Evolutionary conservation across 1,140 invertebrate genomes (phyloP).

Genomic region (Drosophila melanogaster): DNA sequence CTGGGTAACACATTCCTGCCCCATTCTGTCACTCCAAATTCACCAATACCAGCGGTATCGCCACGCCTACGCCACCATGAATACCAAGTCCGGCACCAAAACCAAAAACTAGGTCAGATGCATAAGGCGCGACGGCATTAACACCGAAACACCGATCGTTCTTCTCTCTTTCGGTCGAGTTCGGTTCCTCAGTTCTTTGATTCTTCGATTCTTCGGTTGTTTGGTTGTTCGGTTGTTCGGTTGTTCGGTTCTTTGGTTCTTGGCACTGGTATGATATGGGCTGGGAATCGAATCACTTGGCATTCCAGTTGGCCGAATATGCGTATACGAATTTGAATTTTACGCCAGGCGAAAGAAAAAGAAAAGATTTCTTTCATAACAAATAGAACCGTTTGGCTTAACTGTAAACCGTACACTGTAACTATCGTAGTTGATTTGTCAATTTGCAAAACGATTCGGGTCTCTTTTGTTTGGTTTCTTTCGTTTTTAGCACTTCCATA

Average conservation of each 20-base stretch:
- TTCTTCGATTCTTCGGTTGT: conserved; percentile 29
- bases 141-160: conserved; percentile 41
- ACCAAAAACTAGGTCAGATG: conserved; percentile 73
- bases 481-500: conserved; percentile 79
- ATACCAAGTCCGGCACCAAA: conserved; percentile 79
- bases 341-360: conserved; percentile 29
- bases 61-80: conserved; percentile 73
- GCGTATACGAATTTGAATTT: conserved; percentile 51
- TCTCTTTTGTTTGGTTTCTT: conserved; percentile 52
- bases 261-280: conserved; percentile 9
- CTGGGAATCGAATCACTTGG: conserved; percentile 27
- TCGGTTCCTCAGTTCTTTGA: conserved; percentile 9
- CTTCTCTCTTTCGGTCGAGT: conserved; percentile 18
- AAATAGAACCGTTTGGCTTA: conserved; percentile 64
- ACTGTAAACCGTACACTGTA: conserved; percentile 56
- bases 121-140: conserved; percentile 74
- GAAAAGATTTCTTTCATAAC: conserved; percentile 75
- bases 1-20: conserved; percentile 20
- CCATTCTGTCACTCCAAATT: conserved; percentile 37
- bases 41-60: too few relatives aligned
- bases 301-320: conserved; percentile 39
- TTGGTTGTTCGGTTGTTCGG: conserved; percentile 9
- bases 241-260: conserved; percentile 9
- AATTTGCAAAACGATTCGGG: conserved; percentile 61
- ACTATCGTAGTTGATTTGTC: conserved; percentile 43